These are phyloP conservation scores for Pimephales promelas DNA, from an alignment of 2,113 vertebrate genomes.

Conservation along the genomic window DNA sequence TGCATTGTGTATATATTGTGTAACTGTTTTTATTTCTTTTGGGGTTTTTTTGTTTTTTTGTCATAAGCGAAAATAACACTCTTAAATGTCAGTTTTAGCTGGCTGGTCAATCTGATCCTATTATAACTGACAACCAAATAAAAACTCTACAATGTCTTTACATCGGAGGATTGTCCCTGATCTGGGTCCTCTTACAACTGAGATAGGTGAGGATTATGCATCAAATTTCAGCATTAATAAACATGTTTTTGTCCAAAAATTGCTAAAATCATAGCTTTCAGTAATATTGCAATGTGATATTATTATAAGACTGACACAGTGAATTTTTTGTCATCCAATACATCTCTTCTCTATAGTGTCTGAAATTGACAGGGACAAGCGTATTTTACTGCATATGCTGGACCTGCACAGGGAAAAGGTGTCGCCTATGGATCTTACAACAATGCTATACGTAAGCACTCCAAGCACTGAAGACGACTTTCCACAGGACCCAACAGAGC, in stretches of 20 bases:
- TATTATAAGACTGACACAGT: neutral
- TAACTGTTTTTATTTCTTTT: neutral
- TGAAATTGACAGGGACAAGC: slow-evolving; percentile 59
- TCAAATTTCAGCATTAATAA: neutral
- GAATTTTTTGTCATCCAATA: neutral
- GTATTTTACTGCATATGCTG: slow-evolving; percentile 61
- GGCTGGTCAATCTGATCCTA: neutral
- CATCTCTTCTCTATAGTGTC: slow-evolving; percentile 53
- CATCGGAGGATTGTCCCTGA: slow-evolving; percentile 14
- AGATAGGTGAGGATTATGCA: slow-evolving; percentile 31
- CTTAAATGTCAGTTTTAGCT: neutral
- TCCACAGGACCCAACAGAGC: slow-evolving; percentile 59
- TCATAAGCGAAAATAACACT: neutral
- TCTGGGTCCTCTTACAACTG: slow-evolving; percentile 10
- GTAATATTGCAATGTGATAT: neutral
- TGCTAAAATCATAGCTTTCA: neutral
- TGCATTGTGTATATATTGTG: neutral
- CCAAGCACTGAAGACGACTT: slow-evolving; percentile 59
- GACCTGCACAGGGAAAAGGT: slow-evolving; percentile 52
- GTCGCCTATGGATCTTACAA: slow-evolving; percentile 60
- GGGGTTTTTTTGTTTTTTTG: too few relatives aligned
- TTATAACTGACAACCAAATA: neutral
- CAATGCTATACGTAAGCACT: slow-evolving; percentile 66
- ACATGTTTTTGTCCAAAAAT: neutral
- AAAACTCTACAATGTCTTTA: slow-evolving; percentile 45